phyloP scores from a whole-genome alignment of 2,888 invertebrate genomes.

The Ametastegia equiseti region DNA sequence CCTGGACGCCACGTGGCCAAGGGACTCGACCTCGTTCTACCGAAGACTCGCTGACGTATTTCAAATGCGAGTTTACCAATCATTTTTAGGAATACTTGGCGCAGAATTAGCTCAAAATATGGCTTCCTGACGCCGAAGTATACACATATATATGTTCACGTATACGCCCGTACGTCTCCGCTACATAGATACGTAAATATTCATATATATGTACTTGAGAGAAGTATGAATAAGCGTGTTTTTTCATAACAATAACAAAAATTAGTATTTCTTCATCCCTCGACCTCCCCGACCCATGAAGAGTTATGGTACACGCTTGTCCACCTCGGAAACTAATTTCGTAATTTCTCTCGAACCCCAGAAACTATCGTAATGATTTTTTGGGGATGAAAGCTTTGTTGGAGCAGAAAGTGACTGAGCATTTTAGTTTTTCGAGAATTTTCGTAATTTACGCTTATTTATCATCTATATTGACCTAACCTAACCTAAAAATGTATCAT shows the following conservation, averaged over 20 bases:
- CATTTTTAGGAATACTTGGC: not conserved
- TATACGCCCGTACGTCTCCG: not conserved
- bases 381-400: too few species aligned
- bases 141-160: not conserved
- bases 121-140: slow-evolving; percentile 5
- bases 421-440: too few species aligned
- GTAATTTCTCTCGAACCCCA: too few species aligned
- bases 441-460: too few species aligned
- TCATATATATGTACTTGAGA: not conserved
- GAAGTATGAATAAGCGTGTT: too few species aligned
- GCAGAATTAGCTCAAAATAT: slow-evolving; percentile 34
- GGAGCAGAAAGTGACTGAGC: too few species aligned
- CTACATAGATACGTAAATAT: not conserved
- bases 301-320: not conserved
- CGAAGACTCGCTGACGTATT: slow-evolving; percentile 31
- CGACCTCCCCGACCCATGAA: not conserved
- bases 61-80: slow-evolving; percentile 37
- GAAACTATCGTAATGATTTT: too few species aligned
- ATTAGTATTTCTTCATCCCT: not conserved
- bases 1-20: slow-evolving; percentile 40
- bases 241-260: not conserved
- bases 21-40: slow-evolving; percentile 38
- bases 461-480: too few species aligned
- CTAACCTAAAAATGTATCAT: too few species aligned
- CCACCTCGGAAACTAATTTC: too few species aligned